Base-by-base conservation (phyloP, 1,140 invertebrate species). In the Diorhabda sublineata region DNA sequence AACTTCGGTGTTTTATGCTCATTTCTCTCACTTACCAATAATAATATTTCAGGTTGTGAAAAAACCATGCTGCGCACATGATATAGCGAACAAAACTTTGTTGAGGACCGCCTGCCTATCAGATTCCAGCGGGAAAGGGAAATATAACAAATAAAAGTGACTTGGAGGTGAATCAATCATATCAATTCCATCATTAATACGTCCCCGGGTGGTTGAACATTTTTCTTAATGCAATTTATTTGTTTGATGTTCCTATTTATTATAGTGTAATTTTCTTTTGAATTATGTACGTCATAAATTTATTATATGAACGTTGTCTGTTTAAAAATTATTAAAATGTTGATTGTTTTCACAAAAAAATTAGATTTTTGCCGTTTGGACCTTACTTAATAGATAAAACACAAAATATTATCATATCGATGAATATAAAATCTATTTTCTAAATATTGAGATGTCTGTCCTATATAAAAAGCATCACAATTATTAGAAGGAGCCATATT, bases 211-310 rank as follows among this genome's bases (percentile, higher is more conserved):
- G 47, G 47, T 52, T 52, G 47, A 52, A 52, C 47, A 52, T 52
- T 52, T 52, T 52, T 52, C 47, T 52, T 52, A 52, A 52, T 52
- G 47, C 47, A 52, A 52, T 52, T 52, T 52, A 52, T 52, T 52
- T 52, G 47, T 52, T 8, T 52, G n/a, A 52, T 52, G 47, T 52
- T 52, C 47, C 47, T 52, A 52, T 52, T 52, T 52, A 52, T 52
- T 52, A 52, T n/a, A 52, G 2, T 6, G 6, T 6, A 52, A 52
- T 52, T 69, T 71, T 67, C 68, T 73, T 69, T 52, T 52, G 47
- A 8, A 4, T n/a, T n/a, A n/a, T 52, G n/a, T 52, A n/a, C 47
- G 47, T 1, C 26, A 26, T 26, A 26, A 26, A 26, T 26, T 26
- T 26, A 26, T 26, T 26, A 26, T 26, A 26, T 26, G 1, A 26